These are phyloP conservation scores for Siderastrea radians DNA, from an alignment of 92 coral and sea anemone genomes.

Conservation along the genomic window DNA sequence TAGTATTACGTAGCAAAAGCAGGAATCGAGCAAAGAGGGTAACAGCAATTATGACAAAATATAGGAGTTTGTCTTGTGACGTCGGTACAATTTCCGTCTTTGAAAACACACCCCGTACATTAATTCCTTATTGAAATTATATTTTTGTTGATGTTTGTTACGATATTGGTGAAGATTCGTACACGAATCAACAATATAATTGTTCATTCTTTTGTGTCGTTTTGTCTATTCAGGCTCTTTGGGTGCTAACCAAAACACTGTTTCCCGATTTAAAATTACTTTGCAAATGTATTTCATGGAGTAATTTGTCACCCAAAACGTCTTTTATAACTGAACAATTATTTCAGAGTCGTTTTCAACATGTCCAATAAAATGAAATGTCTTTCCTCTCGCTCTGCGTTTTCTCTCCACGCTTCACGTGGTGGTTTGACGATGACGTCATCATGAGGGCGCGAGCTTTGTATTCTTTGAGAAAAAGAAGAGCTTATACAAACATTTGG, in stretches of 20 bases:
- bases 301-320: no score
- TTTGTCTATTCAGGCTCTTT: background rate
- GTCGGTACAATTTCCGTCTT: background rate
- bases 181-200: background rate
- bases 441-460: constrained; percentile 45
- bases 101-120: background rate
- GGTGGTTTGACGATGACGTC: constrained; percentile 16
- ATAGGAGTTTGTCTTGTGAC: constrained; percentile 5
- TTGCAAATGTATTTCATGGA: no score
- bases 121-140: background rate
- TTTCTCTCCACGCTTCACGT: constrained; percentile 2
- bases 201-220: background rate
- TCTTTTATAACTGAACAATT: no score
- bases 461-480: background rate
- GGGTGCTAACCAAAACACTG: no score
- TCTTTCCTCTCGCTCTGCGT: background rate
- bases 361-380: no score
- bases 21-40: background rate
- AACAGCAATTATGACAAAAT: background rate
- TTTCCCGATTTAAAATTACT: no score
- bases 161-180: constrained; percentile 5
- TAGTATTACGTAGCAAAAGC: background rate
- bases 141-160: background rate
- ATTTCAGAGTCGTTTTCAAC: no score
- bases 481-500: background rate